Conservation (phyloP, 2,888 invertebrate genomes). For the Sphaeridia pumilis region DNA sequence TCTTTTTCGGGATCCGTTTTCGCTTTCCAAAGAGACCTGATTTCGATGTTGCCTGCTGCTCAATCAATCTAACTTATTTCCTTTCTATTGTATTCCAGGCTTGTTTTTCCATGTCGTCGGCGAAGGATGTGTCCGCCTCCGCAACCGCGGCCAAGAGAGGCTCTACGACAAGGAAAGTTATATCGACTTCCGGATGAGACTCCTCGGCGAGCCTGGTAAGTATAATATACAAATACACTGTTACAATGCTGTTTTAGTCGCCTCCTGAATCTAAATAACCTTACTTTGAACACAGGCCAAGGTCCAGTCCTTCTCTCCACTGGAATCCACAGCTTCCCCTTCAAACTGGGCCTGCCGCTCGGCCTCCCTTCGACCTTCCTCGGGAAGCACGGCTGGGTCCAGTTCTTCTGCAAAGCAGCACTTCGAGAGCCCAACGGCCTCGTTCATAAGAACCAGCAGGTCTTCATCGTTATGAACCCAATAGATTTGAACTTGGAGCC, state of each 20-base stretch:
- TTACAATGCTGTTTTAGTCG: neutral
- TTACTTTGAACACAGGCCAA: slow-evolving; percentile 59
- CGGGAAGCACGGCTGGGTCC: slow-evolving; percentile 90
- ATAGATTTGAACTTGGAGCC: slow-evolving; percentile 85
- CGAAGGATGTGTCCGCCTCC: slow-evolving; percentile 80
- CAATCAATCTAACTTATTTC: neutral
- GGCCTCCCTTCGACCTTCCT: slow-evolving; percentile 85
- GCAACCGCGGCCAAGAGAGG: slow-evolving; percentile 68
- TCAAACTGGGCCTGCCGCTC: slow-evolving; percentile 77
- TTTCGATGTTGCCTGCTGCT: too few relatives aligned
- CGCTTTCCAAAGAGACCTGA: too few relatives aligned
- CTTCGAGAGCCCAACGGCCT: slow-evolving; percentile 75
- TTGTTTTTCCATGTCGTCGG: slow-evolving; percentile 88
- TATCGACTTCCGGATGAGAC: slow-evolving; percentile 85
- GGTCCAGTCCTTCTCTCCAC: slow-evolving; percentile 73
- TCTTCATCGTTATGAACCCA: slow-evolving; percentile 94
- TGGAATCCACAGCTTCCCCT: slow-evolving; percentile 89
- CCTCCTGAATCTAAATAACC: neutral
- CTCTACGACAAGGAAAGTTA: slow-evolving; percentile 86
- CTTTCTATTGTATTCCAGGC: slow-evolving; percentile 47
- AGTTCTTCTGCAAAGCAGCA: slow-evolving; percentile 80
- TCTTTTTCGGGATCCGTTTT: too few relatives aligned
- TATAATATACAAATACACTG: neutral
- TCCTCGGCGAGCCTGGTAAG: slow-evolving; percentile 72
- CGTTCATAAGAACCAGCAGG: slow-evolving; percentile 89